These are phyloP conservation scores for Bathynomus jamesi DNA, from an alignment of 1,140 invertebrate genomes.

Conservation along the genomic window DNA sequence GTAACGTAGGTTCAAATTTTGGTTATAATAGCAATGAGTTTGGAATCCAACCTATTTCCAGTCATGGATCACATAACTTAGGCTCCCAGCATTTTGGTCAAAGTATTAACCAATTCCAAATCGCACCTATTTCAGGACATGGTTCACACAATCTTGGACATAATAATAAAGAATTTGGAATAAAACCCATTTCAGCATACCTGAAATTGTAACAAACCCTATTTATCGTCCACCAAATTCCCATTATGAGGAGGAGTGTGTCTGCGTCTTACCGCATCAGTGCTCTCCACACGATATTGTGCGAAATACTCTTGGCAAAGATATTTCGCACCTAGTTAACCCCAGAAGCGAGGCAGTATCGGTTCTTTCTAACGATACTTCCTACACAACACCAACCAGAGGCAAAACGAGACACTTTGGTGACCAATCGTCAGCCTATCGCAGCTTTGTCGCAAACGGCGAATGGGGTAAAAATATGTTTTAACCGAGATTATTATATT, in stretches of 20 bases:
- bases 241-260: neutral
- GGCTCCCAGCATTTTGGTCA: no score
- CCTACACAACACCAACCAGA: neutral
- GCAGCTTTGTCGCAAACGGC: neutral
- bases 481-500: no score
- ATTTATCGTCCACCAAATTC: neutral
- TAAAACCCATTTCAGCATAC: neutral
- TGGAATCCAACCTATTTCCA: no score
- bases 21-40: no score
- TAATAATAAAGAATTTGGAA: neutral
- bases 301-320: neutral
- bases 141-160: no score
- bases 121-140: neutral
- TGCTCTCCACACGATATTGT: neutral
- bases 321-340: neutral
- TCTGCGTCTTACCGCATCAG: neutral
- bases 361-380: neutral
- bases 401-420: neutral
- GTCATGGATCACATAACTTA: no score
- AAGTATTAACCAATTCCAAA: no score
- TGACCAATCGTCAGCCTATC: neutral
- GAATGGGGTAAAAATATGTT: neutral
- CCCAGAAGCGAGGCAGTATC: neutral
- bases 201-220: neutral
- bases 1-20: no score